A percentile compares a stretch with the other conserved stretches of the same genome.
These are phyloP conservation scores for Acipenser transmontanus DNA, from an alignment of 2,797 vertebrate genomes.

Conservation along the genomic window DNA sequence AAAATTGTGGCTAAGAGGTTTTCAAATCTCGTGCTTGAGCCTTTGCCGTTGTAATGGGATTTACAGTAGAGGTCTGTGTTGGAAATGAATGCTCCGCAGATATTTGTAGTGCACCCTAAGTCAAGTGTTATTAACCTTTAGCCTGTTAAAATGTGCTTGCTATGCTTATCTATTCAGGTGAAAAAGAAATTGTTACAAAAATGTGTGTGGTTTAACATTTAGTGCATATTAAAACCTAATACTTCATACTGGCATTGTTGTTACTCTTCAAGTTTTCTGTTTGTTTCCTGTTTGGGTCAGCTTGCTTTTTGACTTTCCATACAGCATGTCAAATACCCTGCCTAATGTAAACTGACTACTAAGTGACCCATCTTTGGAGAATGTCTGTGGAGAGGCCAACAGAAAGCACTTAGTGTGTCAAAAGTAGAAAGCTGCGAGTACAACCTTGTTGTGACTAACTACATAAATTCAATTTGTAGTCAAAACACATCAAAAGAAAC, in stretches of 20 bases:
- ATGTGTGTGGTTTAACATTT: slow-evolving; percentile 5
- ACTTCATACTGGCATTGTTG: background rate
- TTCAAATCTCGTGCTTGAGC: slow-evolving; percentile 46
- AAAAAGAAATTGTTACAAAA: slow-evolving; percentile 7
- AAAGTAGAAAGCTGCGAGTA: slow-evolving; percentile 11
- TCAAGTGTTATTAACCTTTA: slow-evolving; percentile 57
- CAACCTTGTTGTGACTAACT: slow-evolving; percentile 44
- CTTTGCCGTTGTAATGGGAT: slow-evolving; percentile 61
- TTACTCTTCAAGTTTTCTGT: slow-evolving; percentile 36
- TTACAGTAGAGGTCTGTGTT: slow-evolving; percentile 42
- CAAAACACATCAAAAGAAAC: slow-evolving; percentile 24
- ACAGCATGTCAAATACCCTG: slow-evolving; percentile 50
- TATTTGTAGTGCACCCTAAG: slow-evolving; percentile 49
- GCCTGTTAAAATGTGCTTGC: slow-evolving; percentile 12
- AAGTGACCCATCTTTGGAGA: slow-evolving; percentile 60
- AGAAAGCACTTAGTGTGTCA: slow-evolving; percentile 34
- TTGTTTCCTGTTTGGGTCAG: slow-evolving; percentile 47
- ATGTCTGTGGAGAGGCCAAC: slow-evolving; percentile 32
- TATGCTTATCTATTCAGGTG: slow-evolving; percentile 17
- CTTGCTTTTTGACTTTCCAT: slow-evolving; percentile 39
- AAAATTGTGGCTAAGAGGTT: slow-evolving; percentile 47
- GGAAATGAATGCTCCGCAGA: slow-evolving; percentile 50
- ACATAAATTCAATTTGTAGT: slow-evolving; percentile 31
- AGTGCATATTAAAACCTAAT: background rate
- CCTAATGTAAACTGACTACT: slow-evolving; percentile 62